Percentiles rank a stretch among this genome's conserved stretches.
These are phyloP conservation scores for Watsonalla binaria DNA, from an alignment of 2,888 invertebrate species.

Conservation along the genomic window DNA sequence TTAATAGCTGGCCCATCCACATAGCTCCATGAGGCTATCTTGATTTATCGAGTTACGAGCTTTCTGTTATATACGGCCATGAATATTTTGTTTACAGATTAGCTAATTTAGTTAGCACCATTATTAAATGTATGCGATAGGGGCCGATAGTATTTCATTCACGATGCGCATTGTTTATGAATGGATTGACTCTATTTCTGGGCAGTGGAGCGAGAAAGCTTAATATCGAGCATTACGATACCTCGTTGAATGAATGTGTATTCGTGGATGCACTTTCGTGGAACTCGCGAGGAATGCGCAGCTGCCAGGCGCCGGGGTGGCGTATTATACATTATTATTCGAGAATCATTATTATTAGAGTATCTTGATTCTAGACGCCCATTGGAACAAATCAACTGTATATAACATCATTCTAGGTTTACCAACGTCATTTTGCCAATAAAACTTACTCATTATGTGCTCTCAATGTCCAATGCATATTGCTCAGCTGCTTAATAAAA, in stretches of 20 bases:
- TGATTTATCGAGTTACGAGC: slow-evolving; percentile 57
- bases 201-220: slow-evolving; percentile 56
- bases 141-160: slow-evolving; percentile 54
- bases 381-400: background rate
- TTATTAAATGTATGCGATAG: slow-evolving; percentile 38
- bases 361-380: background rate
- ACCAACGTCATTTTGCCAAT: no score
- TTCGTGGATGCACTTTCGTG: slow-evolving; percentile 58
- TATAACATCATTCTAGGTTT: background rate
- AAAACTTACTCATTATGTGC: no score
- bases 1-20: slow-evolving; percentile 64
- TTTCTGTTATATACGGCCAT: slow-evolving; percentile 46
- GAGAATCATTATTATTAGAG: background rate
- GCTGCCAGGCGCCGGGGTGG: slow-evolving; percentile 23
- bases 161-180: slow-evolving; percentile 63
- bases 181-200: slow-evolving; percentile 60
- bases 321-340: slow-evolving; percentile 15
- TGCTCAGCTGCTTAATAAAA: no score
- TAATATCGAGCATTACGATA: slow-evolving; percentile 43
- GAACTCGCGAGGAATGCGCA: slow-evolving; percentile 39
- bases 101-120: slow-evolving; percentile 44
- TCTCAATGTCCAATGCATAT: no score
- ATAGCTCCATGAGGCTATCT: slow-evolving; percentile 64
- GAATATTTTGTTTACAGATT: slow-evolving; percentile 36
- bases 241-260: slow-evolving; percentile 44